These are phyloP conservation scores for Orthosia incerta DNA, from an alignment of 2,888 invertebrate species.

Conservation along the genomic window DNA sequence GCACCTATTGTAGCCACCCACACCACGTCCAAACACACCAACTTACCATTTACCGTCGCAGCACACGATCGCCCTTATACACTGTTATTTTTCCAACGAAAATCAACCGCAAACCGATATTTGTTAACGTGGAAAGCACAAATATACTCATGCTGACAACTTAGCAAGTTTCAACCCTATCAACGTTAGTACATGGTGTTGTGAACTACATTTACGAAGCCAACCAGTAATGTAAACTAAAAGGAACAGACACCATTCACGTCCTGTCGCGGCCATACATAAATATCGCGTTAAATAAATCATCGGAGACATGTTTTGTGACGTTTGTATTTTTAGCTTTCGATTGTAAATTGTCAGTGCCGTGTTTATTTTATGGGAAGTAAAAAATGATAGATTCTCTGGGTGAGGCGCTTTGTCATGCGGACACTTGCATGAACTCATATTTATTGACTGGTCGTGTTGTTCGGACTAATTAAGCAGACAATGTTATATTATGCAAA, in stretches of 20 bases:
- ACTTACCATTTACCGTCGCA: conserved; percentile 50
- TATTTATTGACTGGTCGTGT: conserved; percentile 33
- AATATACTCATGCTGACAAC: conserved; percentile 36
- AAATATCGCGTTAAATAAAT: conserved; percentile 89
- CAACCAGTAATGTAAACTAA: conserved; percentile 79
- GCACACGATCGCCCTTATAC: conserved; percentile 33
- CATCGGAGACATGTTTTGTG: conserved; percentile 84
- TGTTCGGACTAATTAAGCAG: conserved; percentile 51
- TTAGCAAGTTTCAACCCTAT: conserved; percentile 67
- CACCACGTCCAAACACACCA: conserved; percentile 69
- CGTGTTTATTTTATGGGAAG: conserved; percentile 76
- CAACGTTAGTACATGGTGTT: conserved; percentile 32
- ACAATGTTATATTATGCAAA: conserved; percentile 50
- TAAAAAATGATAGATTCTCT: conserved; percentile 64
- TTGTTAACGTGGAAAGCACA: conserved; percentile 69
- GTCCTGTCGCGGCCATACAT: conserved; percentile 81
- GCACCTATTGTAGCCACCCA: conserved; percentile 83
- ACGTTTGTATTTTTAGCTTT: conserved; percentile 79
- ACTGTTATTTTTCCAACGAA: conserved; percentile 44
- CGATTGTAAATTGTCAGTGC: conserved; percentile 73
- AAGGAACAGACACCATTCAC: conserved; percentile 80
- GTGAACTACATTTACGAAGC: conserved; percentile 39
- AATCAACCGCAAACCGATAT: conserved; percentile 64
- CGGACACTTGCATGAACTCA: conserved; percentile 38
- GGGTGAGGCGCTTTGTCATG: conserved; percentile 53